These are phyloP conservation scores for Theristicus caerulescens DNA, from an alignment of 2,113 vertebrate genomes.

Conservation along the genomic window DNA sequence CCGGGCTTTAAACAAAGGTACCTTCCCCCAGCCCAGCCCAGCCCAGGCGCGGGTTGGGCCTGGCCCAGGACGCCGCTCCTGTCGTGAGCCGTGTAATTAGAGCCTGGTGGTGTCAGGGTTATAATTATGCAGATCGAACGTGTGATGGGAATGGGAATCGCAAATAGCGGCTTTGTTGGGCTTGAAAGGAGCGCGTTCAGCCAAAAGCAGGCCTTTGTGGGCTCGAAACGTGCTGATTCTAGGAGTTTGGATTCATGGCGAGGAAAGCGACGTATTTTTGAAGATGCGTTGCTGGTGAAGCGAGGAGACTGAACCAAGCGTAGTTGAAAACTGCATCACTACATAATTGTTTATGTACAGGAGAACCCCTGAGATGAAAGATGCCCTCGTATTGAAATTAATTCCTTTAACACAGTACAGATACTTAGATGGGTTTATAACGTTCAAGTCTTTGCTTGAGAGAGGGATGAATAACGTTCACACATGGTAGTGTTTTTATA, in stretches of 20 bases:
- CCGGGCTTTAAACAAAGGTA: background rate
- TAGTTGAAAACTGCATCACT: background rate
- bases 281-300: background rate
- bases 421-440: background rate
- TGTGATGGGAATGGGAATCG: conserved; percentile 67
- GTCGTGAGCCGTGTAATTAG: conserved; percentile 57
- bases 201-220: background rate
- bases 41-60: background rate
- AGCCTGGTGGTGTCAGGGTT: conserved; percentile 58
- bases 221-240: background rate
- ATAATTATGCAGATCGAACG: conserved; percentile 69
- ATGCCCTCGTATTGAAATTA: background rate
- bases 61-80: conserved; percentile 1
- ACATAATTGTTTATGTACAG: background rate
- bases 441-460: background rate
- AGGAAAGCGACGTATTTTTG: background rate
- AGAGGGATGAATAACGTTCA: rapidly evolving
- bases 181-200: background rate
- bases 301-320: background rate
- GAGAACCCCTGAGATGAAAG: background rate
- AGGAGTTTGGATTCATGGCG: background rate
- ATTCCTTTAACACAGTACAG: too few relatives aligned
- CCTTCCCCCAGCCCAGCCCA: too few relatives aligned
- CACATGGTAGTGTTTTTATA: rapidly evolving
- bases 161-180: conserved; percentile 35